Conservation (phyloP, 2,797 vertebrate genomes). For the Peromyscus nudipes region DNA sequence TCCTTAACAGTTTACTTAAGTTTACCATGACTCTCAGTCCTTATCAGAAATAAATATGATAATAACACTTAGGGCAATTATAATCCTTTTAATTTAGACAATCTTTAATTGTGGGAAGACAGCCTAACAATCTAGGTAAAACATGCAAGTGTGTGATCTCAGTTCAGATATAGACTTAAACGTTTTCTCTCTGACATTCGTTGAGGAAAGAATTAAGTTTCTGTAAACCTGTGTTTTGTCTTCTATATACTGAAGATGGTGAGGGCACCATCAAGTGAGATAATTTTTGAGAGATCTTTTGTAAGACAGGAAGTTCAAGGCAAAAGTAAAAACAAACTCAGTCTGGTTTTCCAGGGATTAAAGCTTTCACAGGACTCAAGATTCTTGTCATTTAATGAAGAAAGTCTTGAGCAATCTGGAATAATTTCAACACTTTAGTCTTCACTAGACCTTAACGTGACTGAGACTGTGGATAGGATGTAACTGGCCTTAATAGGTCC, state of each 20-base stretch:
- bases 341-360: not conserved
- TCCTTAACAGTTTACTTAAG: slow-evolving; percentile 1
- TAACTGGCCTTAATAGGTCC: not conserved
- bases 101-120: slow-evolving; percentile 26
- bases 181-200: not conserved
- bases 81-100: slow-evolving; percentile 35
- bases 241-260: not conserved
- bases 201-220: slow-evolving; percentile 12
- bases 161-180: slow-evolving; percentile 56
- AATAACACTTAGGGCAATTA: slow-evolving; percentile 12
- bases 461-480: not conserved
- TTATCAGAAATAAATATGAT: slow-evolving; percentile 67
- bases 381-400: slow-evolving; percentile 6
- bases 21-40: not conserved
- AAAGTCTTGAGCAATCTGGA: slow-evolving; percentile 25
- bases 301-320: slow-evolving; percentile 35
- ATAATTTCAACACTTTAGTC: not conserved
- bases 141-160: not conserved
- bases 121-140: not conserved
- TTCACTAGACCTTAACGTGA: not conserved
- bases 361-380: not conserved
- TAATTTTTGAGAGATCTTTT: not conserved
- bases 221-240: slow-evolving; percentile 25
- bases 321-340: not conserved
- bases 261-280: not conserved